A percentile compares a stretch with the other conserved stretches of the same genome.
Evolutionary conservation across 2,113 vertebrate species (phyloP).

Genomic region (Epinephelus cyanopodus): DNA sequence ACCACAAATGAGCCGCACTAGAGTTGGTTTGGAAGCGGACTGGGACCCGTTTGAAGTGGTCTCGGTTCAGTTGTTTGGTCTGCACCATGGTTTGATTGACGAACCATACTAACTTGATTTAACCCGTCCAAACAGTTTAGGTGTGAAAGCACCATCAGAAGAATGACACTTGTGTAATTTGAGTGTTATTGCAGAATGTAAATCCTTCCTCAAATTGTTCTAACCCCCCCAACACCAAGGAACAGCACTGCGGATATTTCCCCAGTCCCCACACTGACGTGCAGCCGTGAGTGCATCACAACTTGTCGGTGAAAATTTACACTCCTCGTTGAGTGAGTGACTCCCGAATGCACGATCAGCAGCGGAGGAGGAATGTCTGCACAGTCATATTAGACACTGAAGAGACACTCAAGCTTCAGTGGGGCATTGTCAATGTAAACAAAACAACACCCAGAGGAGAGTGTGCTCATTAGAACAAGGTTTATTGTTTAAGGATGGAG

Average conservation of each 20-base stretch:
- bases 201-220: background rate
- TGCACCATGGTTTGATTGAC: no score
- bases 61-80: no score
- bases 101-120: no score
- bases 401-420: constrained; percentile 21
- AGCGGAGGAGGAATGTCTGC: constrained; percentile 3
- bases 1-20: no score
- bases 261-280: background rate
- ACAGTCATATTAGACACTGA: constrained; percentile 15
- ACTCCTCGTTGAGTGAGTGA: constrained; percentile 26
- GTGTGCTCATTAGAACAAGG: constrained; percentile 42
- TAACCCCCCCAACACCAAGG: background rate
- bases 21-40: no score
- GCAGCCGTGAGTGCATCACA: background rate
- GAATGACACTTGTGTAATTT: background rate
- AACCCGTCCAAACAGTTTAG: no score
- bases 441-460: constrained; percentile 34
- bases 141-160: no score
- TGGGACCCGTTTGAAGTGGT: no score
- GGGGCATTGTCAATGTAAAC: constrained; percentile 37
- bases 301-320: constrained; percentile 7
- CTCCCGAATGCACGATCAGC: constrained; percentile 25
- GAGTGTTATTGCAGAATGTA: background rate
- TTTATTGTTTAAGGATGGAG: constrained; percentile 42
- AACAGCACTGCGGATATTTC: background rate